These are phyloP conservation scores for Chloroceryle inda DNA, from an alignment of 2,797 vertebrate genomes.

Conservation along the genomic window DNA sequence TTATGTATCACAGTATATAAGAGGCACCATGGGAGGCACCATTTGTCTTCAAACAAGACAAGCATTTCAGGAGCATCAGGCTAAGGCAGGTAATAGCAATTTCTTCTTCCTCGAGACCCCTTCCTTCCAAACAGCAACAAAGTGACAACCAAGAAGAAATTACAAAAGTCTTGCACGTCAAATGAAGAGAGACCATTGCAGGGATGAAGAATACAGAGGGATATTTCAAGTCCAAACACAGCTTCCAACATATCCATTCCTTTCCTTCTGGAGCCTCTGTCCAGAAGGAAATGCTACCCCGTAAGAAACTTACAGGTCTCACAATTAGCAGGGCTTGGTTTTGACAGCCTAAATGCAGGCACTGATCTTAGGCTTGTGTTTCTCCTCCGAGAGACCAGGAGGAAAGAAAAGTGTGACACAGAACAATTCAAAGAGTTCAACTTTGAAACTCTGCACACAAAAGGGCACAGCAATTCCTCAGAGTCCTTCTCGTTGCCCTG, in stretches of 20 bases:
- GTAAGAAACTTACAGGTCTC: background rate
- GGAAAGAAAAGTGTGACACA: background rate
- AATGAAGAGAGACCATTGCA: background rate
- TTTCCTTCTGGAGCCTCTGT: background rate
- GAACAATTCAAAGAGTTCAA: background rate
- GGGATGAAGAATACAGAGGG: background rate
- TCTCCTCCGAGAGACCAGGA: background rate
- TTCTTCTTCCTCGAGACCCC: background rate
- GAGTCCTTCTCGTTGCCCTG: background rate
- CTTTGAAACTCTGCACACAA: background rate
- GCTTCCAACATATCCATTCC: background rate
- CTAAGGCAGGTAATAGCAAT: background rate
- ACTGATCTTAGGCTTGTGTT: background rate
- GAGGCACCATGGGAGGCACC: background rate
- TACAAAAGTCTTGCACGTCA: too few relatives aligned
- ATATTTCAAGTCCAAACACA: background rate
- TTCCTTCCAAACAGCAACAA: background rate
- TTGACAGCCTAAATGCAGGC: background rate
- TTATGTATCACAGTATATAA: rapidly evolving
- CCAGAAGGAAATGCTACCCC: background rate
- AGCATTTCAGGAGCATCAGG: background rate
- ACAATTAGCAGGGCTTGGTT: background rate
- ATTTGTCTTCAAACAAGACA: background rate
- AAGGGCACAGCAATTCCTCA: background rate
- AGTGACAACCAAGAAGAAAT: background rate